These are phyloP conservation scores for Bothrops jararaca DNA, from an alignment of 2,113 vertebrate species.

Conservation along the genomic window DNA sequence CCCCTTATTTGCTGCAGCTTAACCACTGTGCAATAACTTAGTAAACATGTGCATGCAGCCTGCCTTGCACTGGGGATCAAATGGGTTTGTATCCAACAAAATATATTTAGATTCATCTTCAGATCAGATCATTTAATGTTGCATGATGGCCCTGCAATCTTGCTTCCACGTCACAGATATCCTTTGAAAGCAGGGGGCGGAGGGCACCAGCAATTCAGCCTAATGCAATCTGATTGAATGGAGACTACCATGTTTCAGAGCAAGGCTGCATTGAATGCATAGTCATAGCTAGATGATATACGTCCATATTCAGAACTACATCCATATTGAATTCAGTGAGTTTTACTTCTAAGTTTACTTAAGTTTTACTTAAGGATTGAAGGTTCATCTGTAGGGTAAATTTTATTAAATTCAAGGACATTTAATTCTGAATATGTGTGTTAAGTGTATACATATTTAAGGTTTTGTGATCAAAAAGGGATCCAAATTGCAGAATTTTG, in stretches of 20 bases:
- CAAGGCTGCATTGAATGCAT: not conserved
- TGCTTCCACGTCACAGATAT: not conserved
- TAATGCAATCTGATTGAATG: not conserved
- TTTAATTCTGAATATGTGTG: not conserved
- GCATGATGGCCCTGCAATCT: not conserved
- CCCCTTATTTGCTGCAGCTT: not conserved
- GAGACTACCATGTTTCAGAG: not conserved
- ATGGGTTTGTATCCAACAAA: not conserved
- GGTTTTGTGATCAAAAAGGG: not conserved
- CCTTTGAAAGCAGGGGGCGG: not conserved
- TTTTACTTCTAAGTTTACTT: not conserved
- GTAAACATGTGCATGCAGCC: too few relatives aligned
- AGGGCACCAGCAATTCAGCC: not conserved
- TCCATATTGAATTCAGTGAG: not conserved
- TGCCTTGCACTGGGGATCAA: not conserved
- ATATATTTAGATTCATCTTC: not conserved
- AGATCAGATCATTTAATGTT: not conserved
- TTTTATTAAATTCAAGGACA: not conserved
- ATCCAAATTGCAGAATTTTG: not conserved
- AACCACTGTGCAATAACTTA: not conserved
- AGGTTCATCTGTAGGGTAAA: not conserved
- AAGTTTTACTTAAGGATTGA: not conserved
- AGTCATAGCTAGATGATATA: not conserved
- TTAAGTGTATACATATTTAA: not conserved
- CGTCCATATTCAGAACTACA: not conserved